phyloP scores from a whole-genome alignment of 1,140 invertebrate genomes.

The Brachionus paranguensis region DNA sequence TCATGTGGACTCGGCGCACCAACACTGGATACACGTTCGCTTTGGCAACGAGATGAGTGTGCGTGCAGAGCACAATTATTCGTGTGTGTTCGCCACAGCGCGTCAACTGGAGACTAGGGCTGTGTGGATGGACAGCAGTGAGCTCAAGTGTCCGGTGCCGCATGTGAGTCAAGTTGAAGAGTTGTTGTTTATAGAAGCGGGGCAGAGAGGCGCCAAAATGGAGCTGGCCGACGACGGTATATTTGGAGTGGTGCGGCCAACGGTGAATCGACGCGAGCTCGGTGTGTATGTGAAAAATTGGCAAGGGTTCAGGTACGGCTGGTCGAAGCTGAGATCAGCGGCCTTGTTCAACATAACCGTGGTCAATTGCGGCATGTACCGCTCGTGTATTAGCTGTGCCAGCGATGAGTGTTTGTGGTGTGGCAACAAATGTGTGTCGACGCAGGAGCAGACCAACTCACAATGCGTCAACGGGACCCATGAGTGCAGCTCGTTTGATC shows the following conservation, averaged over 20 bases:
- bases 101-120: background rate
- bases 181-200: too few species aligned
- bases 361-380: background rate
- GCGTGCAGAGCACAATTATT: background rate
- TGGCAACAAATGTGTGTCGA: background rate
- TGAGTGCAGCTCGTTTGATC: background rate
- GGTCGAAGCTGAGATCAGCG: background rate
- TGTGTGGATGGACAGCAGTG: background rate
- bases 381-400: background rate
- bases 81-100: background rate
- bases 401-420: constrained; percentile 1
- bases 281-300: background rate
- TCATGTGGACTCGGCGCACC: background rate
- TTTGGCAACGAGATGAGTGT: background rate
- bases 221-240: background rate
- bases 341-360: background rate
- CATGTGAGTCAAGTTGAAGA: background rate
- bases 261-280: background rate
- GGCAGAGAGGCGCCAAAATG: too few species aligned
- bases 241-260: background rate
- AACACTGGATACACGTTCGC: background rate
- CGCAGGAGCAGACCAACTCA: background rate
- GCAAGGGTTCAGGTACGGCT: background rate
- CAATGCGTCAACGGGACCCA: background rate
- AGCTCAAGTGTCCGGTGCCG: background rate